Percentiles rank a stretch among this genome's conserved stretches.
These are phyloP conservation scores for Phalanger gymnotis DNA, from an alignment of 2,797 vertebrate species.

Conservation along the genomic window DNA sequence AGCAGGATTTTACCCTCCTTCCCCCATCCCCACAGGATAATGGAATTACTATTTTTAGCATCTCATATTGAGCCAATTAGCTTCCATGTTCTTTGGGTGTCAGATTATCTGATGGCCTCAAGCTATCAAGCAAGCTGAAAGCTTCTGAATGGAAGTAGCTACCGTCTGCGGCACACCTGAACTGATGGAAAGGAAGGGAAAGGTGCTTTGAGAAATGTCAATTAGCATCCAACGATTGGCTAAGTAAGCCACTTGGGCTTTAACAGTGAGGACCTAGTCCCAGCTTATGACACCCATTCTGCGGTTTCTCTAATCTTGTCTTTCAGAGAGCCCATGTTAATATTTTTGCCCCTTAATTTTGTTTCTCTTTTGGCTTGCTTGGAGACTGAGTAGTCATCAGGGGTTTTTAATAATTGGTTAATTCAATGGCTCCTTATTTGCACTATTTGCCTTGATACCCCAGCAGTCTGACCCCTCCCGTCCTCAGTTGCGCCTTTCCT, in stretches of 20 bases:
- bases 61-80: conserved; percentile 43
- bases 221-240: conserved; percentile 26
- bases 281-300: not conserved
- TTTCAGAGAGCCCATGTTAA: conserved; percentile 32
- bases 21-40: not conserved
- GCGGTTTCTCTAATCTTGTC: not conserved
- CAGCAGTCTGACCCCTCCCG: not conserved
- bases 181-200: conserved; percentile 32
- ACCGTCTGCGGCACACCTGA: conserved; percentile 55
- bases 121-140: conserved; percentile 8
- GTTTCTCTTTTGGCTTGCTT: not conserved
- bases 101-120: conserved; percentile 52
- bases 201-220: conserved; percentile 3
- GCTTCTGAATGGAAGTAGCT: conserved; percentile 44
- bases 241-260: not conserved
- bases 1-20: not conserved
- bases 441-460: not conserved
- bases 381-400: not conserved
- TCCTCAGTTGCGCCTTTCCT: not conserved
- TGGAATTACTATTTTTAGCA: conserved; percentile 4
- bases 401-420: not conserved
- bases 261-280: not conserved
- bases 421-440: not conserved
- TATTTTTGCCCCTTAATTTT: conserved; percentile 6
- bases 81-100: conserved; percentile 12